Percentiles rank a stretch among this genome's conserved stretches.
These are phyloP conservation scores for Chalcis sispes DNA, from an alignment of 2,888 invertebrate genomes.

Conservation along the genomic window DNA sequence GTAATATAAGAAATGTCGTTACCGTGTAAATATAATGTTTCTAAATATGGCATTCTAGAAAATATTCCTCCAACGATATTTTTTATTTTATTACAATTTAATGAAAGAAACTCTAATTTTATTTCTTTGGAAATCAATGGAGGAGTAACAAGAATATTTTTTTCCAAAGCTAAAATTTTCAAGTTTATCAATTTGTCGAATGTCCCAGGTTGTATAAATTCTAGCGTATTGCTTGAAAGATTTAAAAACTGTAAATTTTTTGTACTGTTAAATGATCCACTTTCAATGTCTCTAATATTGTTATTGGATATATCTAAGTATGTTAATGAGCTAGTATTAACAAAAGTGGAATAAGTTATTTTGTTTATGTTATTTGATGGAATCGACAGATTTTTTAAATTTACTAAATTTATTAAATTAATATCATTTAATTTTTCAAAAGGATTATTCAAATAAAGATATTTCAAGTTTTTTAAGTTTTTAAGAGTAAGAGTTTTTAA, in stretches of 20 bases:
- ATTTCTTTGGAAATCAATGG: neutral
- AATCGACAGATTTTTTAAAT: constrained; percentile 28
- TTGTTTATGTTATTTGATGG: constrained; percentile 14
- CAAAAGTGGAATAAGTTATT: constrained; percentile 12
- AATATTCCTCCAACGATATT: constrained; percentile 15
- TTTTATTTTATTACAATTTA: constrained; percentile 42
- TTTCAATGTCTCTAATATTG: constrained; percentile 6
- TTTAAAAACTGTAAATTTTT: constrained; percentile 41
- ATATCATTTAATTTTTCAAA: neutral
- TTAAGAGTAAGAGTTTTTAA: constrained; percentile 5
- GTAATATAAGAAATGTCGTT: constrained; percentile 36
- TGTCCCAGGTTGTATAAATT: neutral
- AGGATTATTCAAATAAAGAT: neutral
- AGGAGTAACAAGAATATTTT: constrained; percentile 20
- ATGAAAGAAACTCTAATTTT: constrained; percentile 8
- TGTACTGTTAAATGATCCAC: constrained; percentile 26
- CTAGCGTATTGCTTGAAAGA: constrained; percentile 28
- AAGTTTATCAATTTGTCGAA: constrained; percentile 22
- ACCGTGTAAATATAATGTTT: constrained; percentile 30
- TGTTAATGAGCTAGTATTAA: constrained; percentile 10
- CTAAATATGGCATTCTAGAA: constrained; percentile 17
- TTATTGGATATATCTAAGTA: constrained; percentile 45
- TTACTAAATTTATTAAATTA: constrained; percentile 24
- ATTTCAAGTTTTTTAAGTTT: constrained; percentile 25
- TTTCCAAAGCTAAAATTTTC: constrained; percentile 27